phyloP scores from a whole-genome alignment of 2,797 vertebrate genomes.

The Sebastes steindachneri region DNA sequence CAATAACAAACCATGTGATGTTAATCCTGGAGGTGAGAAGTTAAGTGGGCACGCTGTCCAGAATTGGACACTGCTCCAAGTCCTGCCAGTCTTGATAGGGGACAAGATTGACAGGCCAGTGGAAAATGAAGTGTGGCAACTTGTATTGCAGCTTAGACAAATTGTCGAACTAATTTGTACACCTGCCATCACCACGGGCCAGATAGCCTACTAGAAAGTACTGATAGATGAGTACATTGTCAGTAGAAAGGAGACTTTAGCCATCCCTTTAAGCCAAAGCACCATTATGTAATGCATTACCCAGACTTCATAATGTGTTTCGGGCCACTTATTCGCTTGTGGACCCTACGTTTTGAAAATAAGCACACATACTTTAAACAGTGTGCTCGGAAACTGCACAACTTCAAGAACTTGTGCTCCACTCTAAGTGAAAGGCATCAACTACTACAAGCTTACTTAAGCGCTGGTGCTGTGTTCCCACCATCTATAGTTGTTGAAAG shows the following conservation, averaged over 20 bases:
- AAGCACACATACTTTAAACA: conserved; percentile 41
- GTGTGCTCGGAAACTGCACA: conserved; percentile 27
- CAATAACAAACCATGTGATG: neutral
- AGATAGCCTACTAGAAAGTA: neutral
- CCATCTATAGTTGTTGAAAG: neutral
- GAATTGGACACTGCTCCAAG: neutral
- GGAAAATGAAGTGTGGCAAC: neutral
- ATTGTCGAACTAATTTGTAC: neutral
- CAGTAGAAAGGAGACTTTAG: neutral
- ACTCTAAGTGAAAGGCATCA: conserved; percentile 27
- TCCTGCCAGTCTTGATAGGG: neutral
- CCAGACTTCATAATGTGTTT: conserved; percentile 21
- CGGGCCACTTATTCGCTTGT: conserved; percentile 19
- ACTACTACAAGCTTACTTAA: conserved; percentile 16
- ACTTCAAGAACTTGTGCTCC: conserved; percentile 27
- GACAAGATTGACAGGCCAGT: neutral
- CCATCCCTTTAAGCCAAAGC: conserved; percentile 22
- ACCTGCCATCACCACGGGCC: neutral
- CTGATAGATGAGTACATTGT: neutral
- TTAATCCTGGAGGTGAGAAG: neutral
- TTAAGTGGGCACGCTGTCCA: neutral
- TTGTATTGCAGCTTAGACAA: neutral
- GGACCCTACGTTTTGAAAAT: conserved; percentile 39
- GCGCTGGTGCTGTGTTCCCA: neutral
- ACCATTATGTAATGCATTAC: conserved; percentile 39